Evolutionary conservation across 2,113 vertebrate genomes (phyloP), one percentile per base, ranked within the genome.

Genomic region (Chloropsis cyanopogon): DNA sequence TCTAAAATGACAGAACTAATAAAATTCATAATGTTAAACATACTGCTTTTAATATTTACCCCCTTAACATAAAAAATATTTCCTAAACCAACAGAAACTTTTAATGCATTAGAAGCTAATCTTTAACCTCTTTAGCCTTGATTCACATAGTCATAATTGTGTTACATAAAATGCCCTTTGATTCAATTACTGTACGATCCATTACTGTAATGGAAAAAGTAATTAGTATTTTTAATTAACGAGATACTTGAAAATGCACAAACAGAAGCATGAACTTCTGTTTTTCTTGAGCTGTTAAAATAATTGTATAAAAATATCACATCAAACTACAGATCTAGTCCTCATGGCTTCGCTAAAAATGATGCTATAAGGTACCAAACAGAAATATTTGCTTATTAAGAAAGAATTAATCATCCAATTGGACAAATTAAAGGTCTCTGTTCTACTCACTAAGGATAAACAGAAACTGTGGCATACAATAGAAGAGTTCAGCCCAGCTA

Each of bases 211-310:
- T 9, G 26, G 63, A 88, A 95, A 95, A 94, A 79, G 63, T 63
- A 90, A 95, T 96, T 88, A 63, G 23, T 33, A 75, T 92, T 93
- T 96, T 82, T 86, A 95, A 95, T 95, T 93, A 94, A 92, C 59
- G 37, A 94, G 87, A 82, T 78, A 59, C 80, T 77, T 93, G 33
- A 80, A 95, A 95, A 95, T 44, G 16, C 63, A 65, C 1, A 28
- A 76, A 85, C 33, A 68, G 57, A 93, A 76, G 46, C 59, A 90
- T 70, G 71, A 76, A 76, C 33, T 53, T 82, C 54, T 80, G 54
- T 25, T 69, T 93, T 82, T 70, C 59, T 90, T 70, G 19, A 95
- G 82, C 63, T 90, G 80, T 57, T 95, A 72, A 85, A 90, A n/a
- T 65, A 82, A 54, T 28, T 61, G 61, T n/a, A 56, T 69, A 80